phyloP scores from a whole-genome alignment of 2,113 vertebrate genomes.

The Forbesichthys papilliferus region DNA sequence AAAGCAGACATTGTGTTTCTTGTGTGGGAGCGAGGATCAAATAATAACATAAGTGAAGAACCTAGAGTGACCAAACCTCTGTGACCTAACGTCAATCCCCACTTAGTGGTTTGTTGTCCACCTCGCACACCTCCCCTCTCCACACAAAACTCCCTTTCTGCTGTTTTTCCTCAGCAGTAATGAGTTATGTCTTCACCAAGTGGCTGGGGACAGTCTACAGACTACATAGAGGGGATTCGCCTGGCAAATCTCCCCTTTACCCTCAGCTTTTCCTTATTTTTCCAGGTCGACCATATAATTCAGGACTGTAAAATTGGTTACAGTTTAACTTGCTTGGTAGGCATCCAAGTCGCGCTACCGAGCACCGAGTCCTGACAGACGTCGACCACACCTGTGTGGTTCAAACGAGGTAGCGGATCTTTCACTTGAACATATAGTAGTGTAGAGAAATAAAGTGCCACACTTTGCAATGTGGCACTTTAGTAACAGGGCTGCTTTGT shows the following conservation, averaged over 20 bases:
- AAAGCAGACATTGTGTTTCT: too few species aligned
- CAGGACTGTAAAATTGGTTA: slow-evolving; percentile 56
- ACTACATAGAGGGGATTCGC: slow-evolving; percentile 22
- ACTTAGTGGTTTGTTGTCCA: slow-evolving; percentile 9
- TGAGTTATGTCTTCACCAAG: slow-evolving; percentile 57
- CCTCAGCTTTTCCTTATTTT: slow-evolving; percentile 55
- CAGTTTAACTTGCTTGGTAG: slow-evolving; percentile 65
- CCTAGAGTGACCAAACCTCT: not conserved
- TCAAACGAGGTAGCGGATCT: slow-evolving; percentile 41
- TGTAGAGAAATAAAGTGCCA: slow-evolving; percentile 37
- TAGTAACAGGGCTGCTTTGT: slow-evolving; percentile 54
- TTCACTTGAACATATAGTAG: slow-evolving; percentile 42
- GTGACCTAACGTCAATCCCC: slow-evolving; percentile 2
- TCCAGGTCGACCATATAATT: slow-evolving; percentile 54
- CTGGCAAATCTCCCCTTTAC: slow-evolving; percentile 47
- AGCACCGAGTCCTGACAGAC: slow-evolving; percentile 44
- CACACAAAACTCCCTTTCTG: slow-evolving; percentile 17
- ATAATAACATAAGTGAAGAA: not conserved
- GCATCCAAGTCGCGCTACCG: slow-evolving; percentile 52
- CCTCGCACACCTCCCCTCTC: not conserved
- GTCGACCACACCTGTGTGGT: slow-evolving; percentile 64
- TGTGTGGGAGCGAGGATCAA: too few species aligned
- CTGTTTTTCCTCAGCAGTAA: slow-evolving; percentile 54
- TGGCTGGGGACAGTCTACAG: slow-evolving; percentile 42
- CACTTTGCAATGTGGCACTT: slow-evolving; percentile 17